A percentile compares a stretch with the other conserved stretches of the same genome.
Conservation (phyloP, 2,888 invertebrate genomes). For the Sipunculus nudus region DNA sequence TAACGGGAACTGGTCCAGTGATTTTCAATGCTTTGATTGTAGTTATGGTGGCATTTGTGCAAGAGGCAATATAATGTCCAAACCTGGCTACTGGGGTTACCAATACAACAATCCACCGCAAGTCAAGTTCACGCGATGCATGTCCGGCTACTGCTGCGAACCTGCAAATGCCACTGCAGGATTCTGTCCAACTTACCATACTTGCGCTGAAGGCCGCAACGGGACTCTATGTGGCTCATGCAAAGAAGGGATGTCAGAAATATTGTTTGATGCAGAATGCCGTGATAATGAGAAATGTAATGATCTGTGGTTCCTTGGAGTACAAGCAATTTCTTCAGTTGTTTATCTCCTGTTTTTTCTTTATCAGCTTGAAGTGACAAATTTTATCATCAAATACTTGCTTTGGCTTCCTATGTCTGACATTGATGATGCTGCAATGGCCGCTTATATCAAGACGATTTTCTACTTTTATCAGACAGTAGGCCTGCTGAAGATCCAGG, state of each 20-base stretch:
- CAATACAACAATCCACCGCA: background rate
- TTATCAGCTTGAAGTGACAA: constrained; percentile 14
- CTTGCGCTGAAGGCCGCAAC: constrained; percentile 1
- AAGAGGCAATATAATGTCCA: background rate
- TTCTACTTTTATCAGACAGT: constrained; percentile 25
- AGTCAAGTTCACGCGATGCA: constrained; percentile 5
- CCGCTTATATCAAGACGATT: constrained; percentile 14
- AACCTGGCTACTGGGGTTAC: constrained; percentile 17
- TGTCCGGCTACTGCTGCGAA: constrained; percentile 12
- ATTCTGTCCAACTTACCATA: constrained; percentile 6
- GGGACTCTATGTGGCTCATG: constrained; percentile 17
- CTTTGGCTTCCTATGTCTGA: constrained; percentile 1
- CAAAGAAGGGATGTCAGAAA: constrained; percentile 9
- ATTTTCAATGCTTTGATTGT: constrained; percentile 9
- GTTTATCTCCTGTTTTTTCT: constrained; percentile 15
- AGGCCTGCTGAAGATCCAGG: constrained; percentile 4
- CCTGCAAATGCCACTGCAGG: background rate
- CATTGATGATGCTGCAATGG: constrained; percentile 8
- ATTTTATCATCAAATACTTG: constrained; percentile 1
- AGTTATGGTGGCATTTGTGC: constrained; percentile 11
- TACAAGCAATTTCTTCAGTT: background rate
- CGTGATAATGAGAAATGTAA: background rate
- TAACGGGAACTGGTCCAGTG: background rate
- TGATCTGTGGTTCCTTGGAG: constrained; percentile 12
- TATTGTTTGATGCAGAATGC: constrained; percentile 11